These are phyloP conservation scores for Okapia johnstoni DNA, from an alignment of 2,113 vertebrate species.

Conservation along the genomic window DNA sequence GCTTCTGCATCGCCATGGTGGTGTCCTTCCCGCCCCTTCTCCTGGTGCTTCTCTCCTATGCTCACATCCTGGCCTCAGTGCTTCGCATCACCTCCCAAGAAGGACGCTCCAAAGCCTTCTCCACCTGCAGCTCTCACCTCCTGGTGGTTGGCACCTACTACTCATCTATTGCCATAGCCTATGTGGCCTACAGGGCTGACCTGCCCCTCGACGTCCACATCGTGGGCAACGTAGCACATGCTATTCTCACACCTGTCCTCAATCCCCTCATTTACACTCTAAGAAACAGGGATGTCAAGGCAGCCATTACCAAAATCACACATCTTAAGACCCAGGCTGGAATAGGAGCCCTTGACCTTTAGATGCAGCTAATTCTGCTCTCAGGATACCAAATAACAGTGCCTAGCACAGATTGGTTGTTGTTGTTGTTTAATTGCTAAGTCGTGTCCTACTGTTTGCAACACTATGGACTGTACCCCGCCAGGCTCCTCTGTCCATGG, in stretches of 20 bases:
- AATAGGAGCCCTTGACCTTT: background rate
- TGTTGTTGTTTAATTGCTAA: background rate
- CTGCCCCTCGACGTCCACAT: background rate
- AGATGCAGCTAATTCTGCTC: background rate
- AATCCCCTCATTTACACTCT: slow-evolving; percentile 49
- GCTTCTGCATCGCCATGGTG: slow-evolving; percentile 47
- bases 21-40: background rate
- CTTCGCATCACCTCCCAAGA: fast-evolving
- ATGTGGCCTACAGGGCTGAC: background rate
- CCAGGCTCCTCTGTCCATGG: background rate
- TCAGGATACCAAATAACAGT: background rate
- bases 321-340: background rate
- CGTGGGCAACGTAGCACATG: background rate
- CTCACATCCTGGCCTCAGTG: background rate
- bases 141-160: background rate
- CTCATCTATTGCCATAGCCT: background rate
- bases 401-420: background rate
- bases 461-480: background rate
- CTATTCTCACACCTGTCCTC: background rate
- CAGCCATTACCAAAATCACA: slow-evolving; percentile 25
- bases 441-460: background rate
- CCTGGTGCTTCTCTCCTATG: background rate
- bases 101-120: background rate
- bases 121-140: background rate
- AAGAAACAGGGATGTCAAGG: slow-evolving; percentile 66